A percentile compares a stretch with the other conserved stretches of the same genome.
Conservation (phyloP, 1,140 invertebrate genomes). For the Diuraphis noxia region DNA sequence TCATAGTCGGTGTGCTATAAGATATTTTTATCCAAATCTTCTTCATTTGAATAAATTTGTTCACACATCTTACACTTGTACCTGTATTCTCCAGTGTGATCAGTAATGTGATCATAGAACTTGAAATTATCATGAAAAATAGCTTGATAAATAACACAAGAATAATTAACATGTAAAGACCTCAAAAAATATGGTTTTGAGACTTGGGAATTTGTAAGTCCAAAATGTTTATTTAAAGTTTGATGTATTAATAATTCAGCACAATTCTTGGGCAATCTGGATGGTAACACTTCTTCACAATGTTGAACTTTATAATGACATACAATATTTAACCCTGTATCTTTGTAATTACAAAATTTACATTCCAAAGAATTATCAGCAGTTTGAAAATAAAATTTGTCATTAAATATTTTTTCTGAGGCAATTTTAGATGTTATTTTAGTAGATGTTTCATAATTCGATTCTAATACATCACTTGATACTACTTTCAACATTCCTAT, state of each 20-base stretch:
- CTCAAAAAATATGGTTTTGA: background rate
- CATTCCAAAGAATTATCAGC: conserved; percentile 15
- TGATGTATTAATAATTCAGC: conserved; percentile 26
- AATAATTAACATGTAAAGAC: background rate
- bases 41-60: conserved; percentile 2
- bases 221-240: conserved; percentile 16
- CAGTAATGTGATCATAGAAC: conserved; percentile 24
- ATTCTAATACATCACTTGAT: background rate
- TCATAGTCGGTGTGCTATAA: background rate
- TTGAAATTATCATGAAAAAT: background rate
- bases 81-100: conserved; percentile 40
- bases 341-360: conserved; percentile 38
- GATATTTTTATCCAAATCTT: conserved; percentile 19
- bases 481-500: background rate
- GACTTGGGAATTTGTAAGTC: background rate
- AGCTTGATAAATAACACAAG: conserved; percentile 22
- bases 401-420: background rate
- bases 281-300: conserved; percentile 21
- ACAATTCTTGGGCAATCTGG: background rate
- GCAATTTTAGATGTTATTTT: background rate
- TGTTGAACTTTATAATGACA: conserved; percentile 19
- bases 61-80: conserved; percentile 36
- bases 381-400: conserved; percentile 40
- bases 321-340: conserved; percentile 12
- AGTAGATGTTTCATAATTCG: background rate